A percentile compares a stretch with the other conserved stretches of the same genome.
Conservation (phyloP, 2,113 vertebrate species). For the Orycteropus afer region DNA sequence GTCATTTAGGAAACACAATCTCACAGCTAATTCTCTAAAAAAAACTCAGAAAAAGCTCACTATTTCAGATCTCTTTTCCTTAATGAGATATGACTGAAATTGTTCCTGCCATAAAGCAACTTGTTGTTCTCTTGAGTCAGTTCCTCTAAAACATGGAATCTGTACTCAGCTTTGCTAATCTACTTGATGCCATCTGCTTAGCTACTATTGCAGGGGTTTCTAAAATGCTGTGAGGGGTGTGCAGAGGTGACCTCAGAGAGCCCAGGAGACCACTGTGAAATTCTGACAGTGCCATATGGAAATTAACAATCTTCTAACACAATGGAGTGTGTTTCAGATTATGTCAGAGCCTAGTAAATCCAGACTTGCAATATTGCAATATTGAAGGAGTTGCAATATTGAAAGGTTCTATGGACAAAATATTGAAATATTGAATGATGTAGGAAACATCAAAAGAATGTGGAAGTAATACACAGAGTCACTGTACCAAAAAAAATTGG, state of each 20-base stretch:
- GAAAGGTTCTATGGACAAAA: too few relatives aligned
- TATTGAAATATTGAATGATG: too few relatives aligned
- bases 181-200: background rate
- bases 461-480: too few relatives aligned
- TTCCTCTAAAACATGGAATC: background rate
- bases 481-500: too few relatives aligned
- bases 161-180: background rate
- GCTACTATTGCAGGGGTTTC: background rate
- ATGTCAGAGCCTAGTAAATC: background rate
- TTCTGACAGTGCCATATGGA: background rate
- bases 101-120: background rate
- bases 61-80: background rate
- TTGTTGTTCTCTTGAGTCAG: background rate
- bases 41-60: background rate
- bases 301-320: background rate
- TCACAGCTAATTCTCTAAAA: background rate
- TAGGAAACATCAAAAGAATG: too few relatives aligned
- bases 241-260: background rate
- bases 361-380: too few relatives aligned
- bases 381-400: too few relatives aligned
- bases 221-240: background rate
- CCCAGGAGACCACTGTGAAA: background rate
- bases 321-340: background rate
- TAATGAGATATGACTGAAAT: background rate
- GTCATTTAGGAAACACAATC: background rate